Conservation (phyloP, 2,113 vertebrate species). For the Tursiops truncatus region DNA sequence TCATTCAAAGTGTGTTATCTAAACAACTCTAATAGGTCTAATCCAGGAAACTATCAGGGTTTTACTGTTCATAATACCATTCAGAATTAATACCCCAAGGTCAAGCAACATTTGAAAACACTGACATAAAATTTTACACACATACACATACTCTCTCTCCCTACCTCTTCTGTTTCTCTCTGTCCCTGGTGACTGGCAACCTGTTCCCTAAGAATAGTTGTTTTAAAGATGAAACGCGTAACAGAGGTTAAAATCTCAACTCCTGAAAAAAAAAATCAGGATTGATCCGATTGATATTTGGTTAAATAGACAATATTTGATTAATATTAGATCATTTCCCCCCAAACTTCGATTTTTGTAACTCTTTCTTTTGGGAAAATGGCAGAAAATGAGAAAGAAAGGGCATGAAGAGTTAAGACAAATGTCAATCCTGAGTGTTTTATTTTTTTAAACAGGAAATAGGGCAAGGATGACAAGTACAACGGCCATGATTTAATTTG, state of each 20-base stretch:
- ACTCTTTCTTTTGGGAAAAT: constrained; percentile 14
- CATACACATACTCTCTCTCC: not conserved
- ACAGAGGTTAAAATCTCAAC: constrained; percentile 2
- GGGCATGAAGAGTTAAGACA: not conserved
- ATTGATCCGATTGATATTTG: not conserved
- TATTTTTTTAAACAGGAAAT: not conserved
- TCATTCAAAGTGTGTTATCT: constrained; percentile 84
- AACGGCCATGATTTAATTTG: not conserved
- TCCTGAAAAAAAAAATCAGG: not conserved
- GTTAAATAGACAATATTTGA: not conserved
- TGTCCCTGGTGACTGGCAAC: not conserved
- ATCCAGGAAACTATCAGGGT: constrained; percentile 84
- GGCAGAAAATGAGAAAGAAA: not conserved
- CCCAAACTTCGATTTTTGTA: not conserved
- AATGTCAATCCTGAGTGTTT: not conserved
- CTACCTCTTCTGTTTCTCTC: not conserved
- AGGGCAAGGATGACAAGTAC: not conserved
- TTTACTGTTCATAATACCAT: constrained; percentile 68
- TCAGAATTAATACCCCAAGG: constrained; percentile 58
- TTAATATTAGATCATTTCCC: not conserved
- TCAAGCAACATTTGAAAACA: constrained; percentile 58
- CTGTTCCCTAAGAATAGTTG: constrained; percentile 12
- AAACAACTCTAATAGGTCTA: constrained; percentile 82
- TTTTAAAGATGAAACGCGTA: not conserved
- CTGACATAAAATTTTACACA: not conserved